Base-by-base conservation (phyloP, 2,113 vertebrate species). In the Poeciliopsis turrubarensis region DNA sequence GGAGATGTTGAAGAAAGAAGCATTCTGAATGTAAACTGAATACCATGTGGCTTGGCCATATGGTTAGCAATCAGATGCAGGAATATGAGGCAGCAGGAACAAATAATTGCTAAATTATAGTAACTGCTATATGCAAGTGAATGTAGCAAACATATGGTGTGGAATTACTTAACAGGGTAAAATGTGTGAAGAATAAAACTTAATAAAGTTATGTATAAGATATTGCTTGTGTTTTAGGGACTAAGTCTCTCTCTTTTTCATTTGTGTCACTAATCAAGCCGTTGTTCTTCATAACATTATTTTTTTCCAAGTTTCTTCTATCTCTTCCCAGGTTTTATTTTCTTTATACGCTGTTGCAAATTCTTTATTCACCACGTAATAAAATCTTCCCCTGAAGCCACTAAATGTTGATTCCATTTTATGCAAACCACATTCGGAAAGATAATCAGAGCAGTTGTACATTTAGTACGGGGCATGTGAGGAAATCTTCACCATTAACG, bases 51-150 rank as follows among this genome's bases (percentile, higher is more conserved):
- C 70, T 75, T 30, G 85, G 85, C 83, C 89, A 92, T 91, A 92
- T 91, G 91, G 88, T 67, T 70, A 63, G 77, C 85, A 91, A 87
- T 88, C 87, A 88, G 83, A 90, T 62, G 70, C 77, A 74, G 80
- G 82, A 82, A 88, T 87, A 90, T 89, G 81, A 91, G 91, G 86
- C 89, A 88, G 90, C 89, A 86, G 87, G 89, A 87, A 84, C 80
- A 91, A 93, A 92, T 92, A 88, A 92, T 92, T 85, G 79, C 83
- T 82, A 91, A 89, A 93, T 92, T 90, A 93, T 82, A 86, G 88
- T 66, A 78, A 77, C 63, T 65, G 73, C 75, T 73, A 80, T 85
- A 64, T 73, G 63, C 73, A 84, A 85, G 85, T 79, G 89, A 87
- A 92, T 84, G 76, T 82, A 79, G 86, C 78, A 78, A 86, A 83